Base-by-base conservation (phyloP, 2,113 vertebrate species). In the Oplegnathus fasciatus region DNA sequence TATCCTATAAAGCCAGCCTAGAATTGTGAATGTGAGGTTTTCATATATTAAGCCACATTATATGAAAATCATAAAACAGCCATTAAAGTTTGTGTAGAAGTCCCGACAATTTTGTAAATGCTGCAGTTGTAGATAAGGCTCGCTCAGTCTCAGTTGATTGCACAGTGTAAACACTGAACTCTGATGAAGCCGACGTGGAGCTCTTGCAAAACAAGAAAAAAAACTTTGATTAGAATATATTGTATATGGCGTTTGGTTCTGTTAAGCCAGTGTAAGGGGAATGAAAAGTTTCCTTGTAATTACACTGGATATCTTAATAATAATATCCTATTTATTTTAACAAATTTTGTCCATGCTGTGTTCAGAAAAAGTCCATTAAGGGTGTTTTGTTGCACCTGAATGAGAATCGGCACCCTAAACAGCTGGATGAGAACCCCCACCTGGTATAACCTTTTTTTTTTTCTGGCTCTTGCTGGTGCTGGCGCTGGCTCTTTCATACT, bases 311-410 rank as follows among this genome's bases (percentile, higher is more conserved):
- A 68, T 42, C 14, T 61, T 48, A n/a, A n/a, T n/a, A n/a, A n/a
- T n/a, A n/a, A n/a, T 50, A 58, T 69, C 11, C 50, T 40, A 69
- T 37, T 37, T 37, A 40, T 77, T 84, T 83, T 93, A 93, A 94
- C 86, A 69, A 66, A 22, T 88, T 91, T 83, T 93, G 72, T 94
- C 72, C 86, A 79, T 91, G 74, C 88, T 93, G 83, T 95, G 93
- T 92, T 95, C 89, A 95, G 94, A 96, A 95, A 95, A 94, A 94
- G 77, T 94, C 92, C 78, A 85, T 95, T 93, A 95, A 95, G 89
- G 94, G 93, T 85, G 92, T 96, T 93, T 93, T 94, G 91, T 95
- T 93, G 88, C 92, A 95, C 80, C 94, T 95, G 90, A 94, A 94
- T 94, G 92, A 94, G 88, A 95, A 94, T 86, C 93, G 93, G 57